phyloP scores from a whole-genome alignment of 1,140 invertebrate genomes.

The Meteorus sp. region DNA sequence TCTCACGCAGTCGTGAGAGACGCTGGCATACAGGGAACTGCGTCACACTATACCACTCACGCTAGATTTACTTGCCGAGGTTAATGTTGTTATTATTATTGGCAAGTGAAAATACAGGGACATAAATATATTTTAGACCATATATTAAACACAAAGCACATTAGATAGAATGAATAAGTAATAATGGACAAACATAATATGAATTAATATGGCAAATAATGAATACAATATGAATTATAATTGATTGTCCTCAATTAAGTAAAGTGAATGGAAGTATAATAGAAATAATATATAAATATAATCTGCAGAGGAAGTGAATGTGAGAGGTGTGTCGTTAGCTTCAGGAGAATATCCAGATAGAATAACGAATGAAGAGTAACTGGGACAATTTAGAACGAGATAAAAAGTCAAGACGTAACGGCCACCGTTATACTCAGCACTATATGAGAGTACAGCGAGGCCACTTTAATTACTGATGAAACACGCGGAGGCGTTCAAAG shows the following conservation, averaged over 20 bases:
- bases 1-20: slow-evolving; percentile 16
- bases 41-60: slow-evolving; percentile 1
- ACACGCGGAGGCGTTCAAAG: not conserved
- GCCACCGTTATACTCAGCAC: not conserved
- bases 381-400: slow-evolving; percentile 17
- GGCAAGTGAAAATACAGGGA: not conserved
- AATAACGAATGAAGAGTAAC: slow-evolving; percentile 21
- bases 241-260: too few relatives aligned
- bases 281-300: too few relatives aligned
- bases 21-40: too few relatives aligned
- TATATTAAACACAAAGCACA: too few relatives aligned
- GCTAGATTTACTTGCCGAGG: not conserved
- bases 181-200: too few relatives aligned
- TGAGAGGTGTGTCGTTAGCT: not conserved
- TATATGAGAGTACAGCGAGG: not conserved
- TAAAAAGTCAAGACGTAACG: slow-evolving; percentile 14
- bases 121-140: too few relatives aligned
- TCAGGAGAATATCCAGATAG: not conserved
- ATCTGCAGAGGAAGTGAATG: too few relatives aligned
- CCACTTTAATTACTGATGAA: slow-evolving; percentile 12
- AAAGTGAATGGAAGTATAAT: too few relatives aligned
- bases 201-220: too few relatives aligned
- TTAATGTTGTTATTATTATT: slow-evolving; percentile 8
- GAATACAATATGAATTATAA: too few relatives aligned
- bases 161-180: too few relatives aligned